Conservation (phyloP, 2,888 invertebrate species). For the Caenorhabditis panamensis region DNA sequence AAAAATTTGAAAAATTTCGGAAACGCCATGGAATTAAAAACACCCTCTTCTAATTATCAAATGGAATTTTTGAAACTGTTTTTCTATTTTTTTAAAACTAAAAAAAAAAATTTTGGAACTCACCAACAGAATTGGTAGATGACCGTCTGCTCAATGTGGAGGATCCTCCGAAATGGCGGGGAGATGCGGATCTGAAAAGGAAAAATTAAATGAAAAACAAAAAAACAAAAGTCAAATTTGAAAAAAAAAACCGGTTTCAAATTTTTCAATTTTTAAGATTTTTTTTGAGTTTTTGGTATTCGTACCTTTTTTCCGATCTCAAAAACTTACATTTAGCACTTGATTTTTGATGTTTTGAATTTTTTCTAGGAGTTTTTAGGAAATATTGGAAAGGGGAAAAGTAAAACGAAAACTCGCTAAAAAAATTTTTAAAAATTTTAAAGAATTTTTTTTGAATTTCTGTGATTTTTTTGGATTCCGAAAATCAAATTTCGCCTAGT, state of each 20-base stretch:
- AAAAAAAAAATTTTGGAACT: conserved; percentile 40
- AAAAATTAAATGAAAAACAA: background rate
- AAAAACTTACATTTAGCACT: no score
- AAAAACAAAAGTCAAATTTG: background rate
- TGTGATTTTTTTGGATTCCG: background rate
- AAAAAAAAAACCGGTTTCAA: background rate
- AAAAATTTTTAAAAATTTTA: no score
- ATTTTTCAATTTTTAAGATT: background rate
- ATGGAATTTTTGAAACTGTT: background rate
- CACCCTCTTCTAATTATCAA: background rate
- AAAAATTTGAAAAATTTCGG: background rate
- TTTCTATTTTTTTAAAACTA: background rate
- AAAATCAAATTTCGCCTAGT: no score
- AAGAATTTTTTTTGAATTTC: no score
- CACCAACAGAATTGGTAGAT: conserved; percentile 84
- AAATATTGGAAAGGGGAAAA: no score
- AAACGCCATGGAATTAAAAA: no score
- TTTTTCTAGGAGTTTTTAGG: no score
- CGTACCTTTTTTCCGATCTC: no score
- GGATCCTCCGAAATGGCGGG: conserved; percentile 84
- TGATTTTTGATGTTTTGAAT: no score
- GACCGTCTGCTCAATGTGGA: conserved; percentile 85
- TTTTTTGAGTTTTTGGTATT: background rate
- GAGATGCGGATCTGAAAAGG: conserved; percentile 75
- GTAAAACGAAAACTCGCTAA: no score